phyloP scores from a whole-genome alignment of 2,888 invertebrate species.

The Drosophila eohydei region DNA sequence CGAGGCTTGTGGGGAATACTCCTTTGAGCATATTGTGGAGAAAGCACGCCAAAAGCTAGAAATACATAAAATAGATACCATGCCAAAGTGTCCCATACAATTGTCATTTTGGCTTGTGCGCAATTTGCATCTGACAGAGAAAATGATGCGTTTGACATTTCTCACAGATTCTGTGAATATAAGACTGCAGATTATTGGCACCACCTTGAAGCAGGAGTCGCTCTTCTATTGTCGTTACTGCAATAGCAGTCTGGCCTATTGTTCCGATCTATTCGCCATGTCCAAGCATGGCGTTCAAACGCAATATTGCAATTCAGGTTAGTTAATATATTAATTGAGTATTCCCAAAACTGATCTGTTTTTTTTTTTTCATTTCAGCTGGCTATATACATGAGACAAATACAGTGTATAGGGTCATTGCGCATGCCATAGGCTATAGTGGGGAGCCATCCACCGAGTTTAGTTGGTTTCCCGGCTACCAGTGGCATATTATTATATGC shows the following conservation, averaged over 20 bases:
- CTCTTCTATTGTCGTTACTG: conserved; percentile 87
- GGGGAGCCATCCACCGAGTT: conserved; percentile 89
- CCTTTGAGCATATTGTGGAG: conserved; percentile 85
- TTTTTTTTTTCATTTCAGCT: conserved; percentile 72
- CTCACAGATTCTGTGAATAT: conserved; percentile 89
- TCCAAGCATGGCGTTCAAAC: conserved; percentile 92
- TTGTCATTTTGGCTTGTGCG: conserved; percentile 93
- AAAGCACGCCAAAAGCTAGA: conserved; percentile 83
- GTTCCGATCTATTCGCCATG: conserved; percentile 91
- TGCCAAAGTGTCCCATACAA: conserved; percentile 89
- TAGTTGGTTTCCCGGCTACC: conserved; percentile 95
- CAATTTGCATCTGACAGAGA: conserved; percentile 89
- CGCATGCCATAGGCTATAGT: conserved; percentile 85
- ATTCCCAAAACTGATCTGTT: background rate
- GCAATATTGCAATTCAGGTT: conserved; percentile 91
- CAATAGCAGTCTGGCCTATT: conserved; percentile 87
- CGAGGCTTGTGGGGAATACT: conserved; percentile 89
- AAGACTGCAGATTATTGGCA: conserved; percentile 86
- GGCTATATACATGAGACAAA: conserved; percentile 93
- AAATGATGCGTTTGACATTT: conserved; percentile 88
- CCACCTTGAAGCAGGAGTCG: conserved; percentile 85
- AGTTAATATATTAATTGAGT: background rate
- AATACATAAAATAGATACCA: conserved; percentile 84
- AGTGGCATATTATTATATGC: conserved; percentile 92
- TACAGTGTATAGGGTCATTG: conserved; percentile 87